Percentiles rank a stretch among this genome's conserved stretches.
These are phyloP conservation scores for Ormyrus rosae DNA, from an alignment of 2,888 invertebrate species.

Conservation along the genomic window DNA sequence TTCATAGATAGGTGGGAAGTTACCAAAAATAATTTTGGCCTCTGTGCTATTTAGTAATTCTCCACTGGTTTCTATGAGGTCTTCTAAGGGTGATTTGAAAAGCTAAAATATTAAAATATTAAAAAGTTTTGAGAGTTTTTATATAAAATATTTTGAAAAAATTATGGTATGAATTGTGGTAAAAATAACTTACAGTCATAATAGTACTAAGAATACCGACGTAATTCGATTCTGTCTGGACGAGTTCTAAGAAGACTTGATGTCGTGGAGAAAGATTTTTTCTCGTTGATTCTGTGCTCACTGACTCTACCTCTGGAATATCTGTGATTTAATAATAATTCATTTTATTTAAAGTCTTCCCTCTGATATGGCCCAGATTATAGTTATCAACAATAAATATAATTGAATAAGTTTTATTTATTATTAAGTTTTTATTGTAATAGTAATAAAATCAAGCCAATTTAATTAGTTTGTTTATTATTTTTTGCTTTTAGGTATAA, in stretches of 20 bases:
- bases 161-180: constrained; percentile 14
- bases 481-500: too few species aligned
- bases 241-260: constrained; percentile 92
- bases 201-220: constrained; percentile 96
- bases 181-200: constrained; percentile 83
- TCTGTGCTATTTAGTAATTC: constrained; percentile 92
- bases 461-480: too few species aligned
- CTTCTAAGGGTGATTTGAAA: constrained; percentile 95
- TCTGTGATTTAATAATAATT: constrained; percentile 68
- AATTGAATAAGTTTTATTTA: constrained; percentile 9
- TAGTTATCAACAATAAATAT: constrained; percentile 20
- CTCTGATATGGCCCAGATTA: constrained; percentile 66
- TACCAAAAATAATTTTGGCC: constrained; percentile 95
- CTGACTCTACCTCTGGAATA: constrained; percentile 78
- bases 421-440: neutral
- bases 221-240: constrained; percentile 98
- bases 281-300: constrained; percentile 80
- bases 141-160: constrained; percentile 2
- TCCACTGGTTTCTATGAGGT: constrained; percentile 81
- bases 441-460: neutral
- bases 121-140: neutral
- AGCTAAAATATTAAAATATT: constrained; percentile 83
- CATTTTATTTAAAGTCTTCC: constrained; percentile 62
- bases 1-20: constrained; percentile 95
- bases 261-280: constrained; percentile 86